These are phyloP conservation scores for Cyprinus carpio DNA, from an alignment of 2,113 vertebrate species.

Conservation along the genomic window DNA sequence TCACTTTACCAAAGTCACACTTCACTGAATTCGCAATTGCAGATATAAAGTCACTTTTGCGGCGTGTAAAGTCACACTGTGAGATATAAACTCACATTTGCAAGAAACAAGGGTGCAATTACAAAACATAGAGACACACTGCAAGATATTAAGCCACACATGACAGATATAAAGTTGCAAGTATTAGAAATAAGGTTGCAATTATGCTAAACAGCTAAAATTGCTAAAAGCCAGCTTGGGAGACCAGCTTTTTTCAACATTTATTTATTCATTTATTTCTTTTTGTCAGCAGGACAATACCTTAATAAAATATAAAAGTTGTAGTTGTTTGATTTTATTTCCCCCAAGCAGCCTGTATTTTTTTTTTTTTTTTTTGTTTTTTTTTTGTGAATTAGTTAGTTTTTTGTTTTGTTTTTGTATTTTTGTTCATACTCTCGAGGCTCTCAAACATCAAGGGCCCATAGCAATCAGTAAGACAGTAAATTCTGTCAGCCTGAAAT, in stretches of 20 bases:
- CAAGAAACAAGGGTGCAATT: neutral
- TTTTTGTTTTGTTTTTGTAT: slow-evolving; percentile 22
- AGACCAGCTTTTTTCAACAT: no score
- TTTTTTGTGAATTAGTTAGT: neutral
- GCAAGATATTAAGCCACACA: neutral
- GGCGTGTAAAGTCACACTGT: no score
- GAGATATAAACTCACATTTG: neutral
- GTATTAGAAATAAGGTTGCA: no score
- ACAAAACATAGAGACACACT: neutral
- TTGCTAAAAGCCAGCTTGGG: no score
- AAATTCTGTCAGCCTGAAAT: slow-evolving; percentile 43
- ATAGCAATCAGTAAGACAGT: slow-evolving; percentile 46
- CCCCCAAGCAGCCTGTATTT: neutral
- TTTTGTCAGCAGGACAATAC: no score
- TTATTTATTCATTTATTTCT: no score
- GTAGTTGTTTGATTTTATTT: no score
- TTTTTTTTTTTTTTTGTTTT: neutral
- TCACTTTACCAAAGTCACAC: no score
- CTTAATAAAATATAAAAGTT: no score
- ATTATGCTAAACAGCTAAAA: no score
- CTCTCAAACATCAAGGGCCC: neutral
- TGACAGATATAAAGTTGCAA: neutral
- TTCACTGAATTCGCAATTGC: no score
- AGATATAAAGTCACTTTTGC: no score
- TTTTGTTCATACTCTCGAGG: neutral